Conservation (phyloP, 2,797 vertebrate species). For the Manis pentadactyla region DNA sequence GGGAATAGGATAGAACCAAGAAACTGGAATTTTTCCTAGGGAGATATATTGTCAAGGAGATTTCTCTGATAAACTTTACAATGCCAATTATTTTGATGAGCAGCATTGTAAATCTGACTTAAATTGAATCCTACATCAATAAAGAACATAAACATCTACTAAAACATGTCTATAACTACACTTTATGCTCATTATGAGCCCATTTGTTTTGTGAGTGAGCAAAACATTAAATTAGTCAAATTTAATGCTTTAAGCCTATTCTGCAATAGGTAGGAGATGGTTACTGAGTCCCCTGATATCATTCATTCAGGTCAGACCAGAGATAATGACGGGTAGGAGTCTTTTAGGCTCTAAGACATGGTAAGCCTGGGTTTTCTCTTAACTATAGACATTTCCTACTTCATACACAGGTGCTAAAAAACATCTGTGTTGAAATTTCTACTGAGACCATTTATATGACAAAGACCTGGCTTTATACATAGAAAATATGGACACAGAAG, state of each 20-base stretch:
- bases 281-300: constrained; percentile 39
- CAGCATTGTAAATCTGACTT: constrained; percentile 52
- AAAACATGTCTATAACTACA: constrained; percentile 42
- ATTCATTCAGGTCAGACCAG: not conserved
- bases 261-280: constrained; percentile 34
- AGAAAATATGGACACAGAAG: not conserved
- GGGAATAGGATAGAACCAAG: not conserved
- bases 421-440: too few relatives aligned
- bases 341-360: constrained; percentile 60
- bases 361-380: too few relatives aligned
- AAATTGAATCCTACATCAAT: not conserved
- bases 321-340: not conserved
- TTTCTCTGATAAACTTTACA: constrained; percentile 24
- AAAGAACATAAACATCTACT: not conserved
- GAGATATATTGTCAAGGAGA: not conserved
- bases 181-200: not conserved
- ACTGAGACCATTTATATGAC: too few relatives aligned
- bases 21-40: not conserved
- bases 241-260: constrained; percentile 60
- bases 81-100: not conserved
- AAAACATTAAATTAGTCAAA: constrained; percentile 41
- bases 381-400: constrained; percentile 66
- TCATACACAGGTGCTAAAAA: not conserved
- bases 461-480: not conserved
- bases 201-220: not conserved